Base-by-base conservation (phyloP, 2,888 invertebrate species). In the Zygothrica quintamaculata region DNA sequence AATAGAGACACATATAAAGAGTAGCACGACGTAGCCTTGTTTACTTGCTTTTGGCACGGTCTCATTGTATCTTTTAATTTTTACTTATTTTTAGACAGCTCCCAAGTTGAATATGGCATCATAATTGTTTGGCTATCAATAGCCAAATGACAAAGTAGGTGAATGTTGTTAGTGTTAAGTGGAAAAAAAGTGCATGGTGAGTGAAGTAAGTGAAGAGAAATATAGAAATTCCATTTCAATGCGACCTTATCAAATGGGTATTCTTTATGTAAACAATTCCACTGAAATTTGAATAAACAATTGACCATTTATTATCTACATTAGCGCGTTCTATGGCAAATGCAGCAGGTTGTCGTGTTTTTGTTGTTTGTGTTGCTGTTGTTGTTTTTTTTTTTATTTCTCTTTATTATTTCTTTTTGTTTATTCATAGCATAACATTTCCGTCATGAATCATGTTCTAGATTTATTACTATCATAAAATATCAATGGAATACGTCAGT, bases 231-330 rank as follows among this genome's bases (percentile, higher is more conserved):
- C 26, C 15, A 48, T 50, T 57, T 7, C 25, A 47, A 3, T n/a
- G 31, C 3, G 3, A 8, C 34, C 53, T 70, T 81, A 77, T 78
- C 78, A 59, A 29, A n/a, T 3, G 18, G n/a, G 18, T 47, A 33
- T 36, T 42, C 51, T 52, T 31, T 40, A 29, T 68, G 31, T 57
- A 39, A 50, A 56, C 56, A 68, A 39, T 75, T 77, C 52, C 44
- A 16, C 3, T 39, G 59, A 77, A 79, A 56, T 64, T 36, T 57
- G 46, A 62, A 40, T 53, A 55, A 62, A 44, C 64, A 65, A 40
- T 53, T 62, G 13, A 12, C 25, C 26, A 22, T 39, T 15, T 37
- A 33, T 34, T 65, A 65, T 66, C 57, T n/a, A 8, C 25, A 31
- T 13, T 5, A 8, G 13, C 37, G 8, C 11, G 31, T 18, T 5